These are phyloP conservation scores for Palythoa grandiflora DNA, from an alignment of 92 coral and sea anemone genomes.

Conservation along the genomic window DNA sequence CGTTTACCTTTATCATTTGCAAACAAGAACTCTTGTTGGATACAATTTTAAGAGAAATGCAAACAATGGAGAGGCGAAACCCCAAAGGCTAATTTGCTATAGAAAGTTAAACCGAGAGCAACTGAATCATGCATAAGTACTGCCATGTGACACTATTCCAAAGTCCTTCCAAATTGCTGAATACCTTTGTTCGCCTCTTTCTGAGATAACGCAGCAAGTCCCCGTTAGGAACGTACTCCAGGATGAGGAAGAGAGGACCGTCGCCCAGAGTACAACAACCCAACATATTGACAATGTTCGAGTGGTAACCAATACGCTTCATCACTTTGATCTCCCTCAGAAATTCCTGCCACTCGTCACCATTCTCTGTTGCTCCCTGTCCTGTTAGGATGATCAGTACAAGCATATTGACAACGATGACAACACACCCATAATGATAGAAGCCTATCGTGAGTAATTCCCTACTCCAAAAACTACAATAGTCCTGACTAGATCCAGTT, in stretches of 20 bases:
- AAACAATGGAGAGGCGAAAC: no score
- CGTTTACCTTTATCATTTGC: no score
- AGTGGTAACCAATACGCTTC: conserved; percentile 27
- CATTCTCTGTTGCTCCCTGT: background rate
- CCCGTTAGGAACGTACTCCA: conserved; percentile 27
- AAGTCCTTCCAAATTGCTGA: background rate
- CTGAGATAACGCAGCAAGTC: conserved; percentile 16
- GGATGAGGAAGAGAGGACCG: conserved; percentile 7
- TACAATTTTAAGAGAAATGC: no score
- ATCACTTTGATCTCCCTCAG: conserved; percentile 24
- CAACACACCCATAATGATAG: no score
- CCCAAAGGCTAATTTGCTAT: no score
- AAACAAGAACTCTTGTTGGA: no score
- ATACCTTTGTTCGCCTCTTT: conserved; percentile 11
- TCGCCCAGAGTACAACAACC: conserved; percentile 15
- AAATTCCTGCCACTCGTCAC: conserved; percentile 31
- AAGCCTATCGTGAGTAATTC: no score
- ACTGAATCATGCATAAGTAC: no score
- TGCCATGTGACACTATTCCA: background rate
- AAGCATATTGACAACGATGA: no score
- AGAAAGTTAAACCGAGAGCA: no score
- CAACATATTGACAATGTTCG: conserved; percentile 31
- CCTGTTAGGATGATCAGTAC: background rate
- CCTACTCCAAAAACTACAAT: no score
- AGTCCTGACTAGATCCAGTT: no score